Evolutionary conservation across 1,140 invertebrate genomes (phyloP).

Genomic region (Caerostris darwini): DNA sequence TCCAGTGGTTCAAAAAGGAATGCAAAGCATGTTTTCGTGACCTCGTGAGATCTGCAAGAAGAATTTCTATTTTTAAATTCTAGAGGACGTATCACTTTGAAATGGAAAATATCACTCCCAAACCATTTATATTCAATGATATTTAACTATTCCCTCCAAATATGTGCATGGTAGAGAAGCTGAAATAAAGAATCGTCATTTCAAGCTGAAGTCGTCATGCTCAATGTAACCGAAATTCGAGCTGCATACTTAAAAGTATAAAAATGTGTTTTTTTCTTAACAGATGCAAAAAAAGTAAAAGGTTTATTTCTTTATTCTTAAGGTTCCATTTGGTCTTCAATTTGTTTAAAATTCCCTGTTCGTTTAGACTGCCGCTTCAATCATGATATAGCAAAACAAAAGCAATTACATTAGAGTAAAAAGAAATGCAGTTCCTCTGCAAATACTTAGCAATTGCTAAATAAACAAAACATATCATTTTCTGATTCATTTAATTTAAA

Average conservation of each 20-base stretch:
- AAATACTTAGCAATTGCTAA: not conserved
- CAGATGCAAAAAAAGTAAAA: not conserved
- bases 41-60: no score
- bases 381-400: not conserved
- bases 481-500: not conserved
- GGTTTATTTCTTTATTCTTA: not conserved
- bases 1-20: no score
- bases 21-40: no score
- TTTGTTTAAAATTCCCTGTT: not conserved
- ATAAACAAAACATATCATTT: not conserved
- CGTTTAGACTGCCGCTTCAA: not conserved
- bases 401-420: not conserved
- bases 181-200: not conserved
- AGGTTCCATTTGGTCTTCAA: not conserved
- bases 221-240: not conserved
- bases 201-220: not conserved
- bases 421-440: not conserved
- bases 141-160: not conserved
- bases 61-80: no score
- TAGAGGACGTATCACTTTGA: not conserved
- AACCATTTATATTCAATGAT: not conserved
- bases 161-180: not conserved
- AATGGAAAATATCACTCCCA: not conserved
- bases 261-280: not conserved
- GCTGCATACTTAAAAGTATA: not conserved